Evolutionary conservation across 2,797 vertebrate species (phyloP).

Genomic region (Passerculus sandwichensis): DNA sequence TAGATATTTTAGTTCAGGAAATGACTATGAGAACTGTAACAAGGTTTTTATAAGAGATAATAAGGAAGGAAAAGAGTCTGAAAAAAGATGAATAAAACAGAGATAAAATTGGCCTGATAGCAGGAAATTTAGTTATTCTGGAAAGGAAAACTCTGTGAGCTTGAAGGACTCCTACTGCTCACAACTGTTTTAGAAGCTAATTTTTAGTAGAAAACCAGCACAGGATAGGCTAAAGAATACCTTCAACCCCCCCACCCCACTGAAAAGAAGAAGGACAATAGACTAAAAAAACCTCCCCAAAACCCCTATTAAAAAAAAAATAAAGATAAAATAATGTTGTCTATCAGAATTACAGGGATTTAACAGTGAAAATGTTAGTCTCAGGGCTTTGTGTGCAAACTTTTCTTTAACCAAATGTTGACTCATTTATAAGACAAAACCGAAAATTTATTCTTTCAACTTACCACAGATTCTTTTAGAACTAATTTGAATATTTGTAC

Average conservation of each 20-base stretch:
- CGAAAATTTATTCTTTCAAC: neutral
- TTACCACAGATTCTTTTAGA: neutral
- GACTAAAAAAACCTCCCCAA: neutral
- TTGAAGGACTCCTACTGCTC: neutral
- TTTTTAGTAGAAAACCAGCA: neutral
- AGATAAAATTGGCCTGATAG: neutral
- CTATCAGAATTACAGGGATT: neutral
- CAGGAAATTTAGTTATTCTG: neutral
- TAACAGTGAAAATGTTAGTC: neutral
- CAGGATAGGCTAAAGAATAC: neutral
- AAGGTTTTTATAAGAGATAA: neutral
- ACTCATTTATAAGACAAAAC: neutral
- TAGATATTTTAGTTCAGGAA: neutral
- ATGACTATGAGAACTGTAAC: neutral
- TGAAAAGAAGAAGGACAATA: neutral
- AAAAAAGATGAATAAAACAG: neutral
- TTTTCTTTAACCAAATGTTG: neutral
- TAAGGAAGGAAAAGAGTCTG: neutral
- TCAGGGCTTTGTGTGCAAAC: neutral
- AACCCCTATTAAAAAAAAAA: neutral
- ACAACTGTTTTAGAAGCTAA: neutral
- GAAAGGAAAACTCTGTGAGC: neutral
- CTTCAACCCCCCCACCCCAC: accelerated
- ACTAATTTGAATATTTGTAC: neutral
- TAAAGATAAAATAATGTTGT: neutral